Evolutionary conservation across 2,113 vertebrate genomes (phyloP).

Genomic region (Labeo catla): DNA sequence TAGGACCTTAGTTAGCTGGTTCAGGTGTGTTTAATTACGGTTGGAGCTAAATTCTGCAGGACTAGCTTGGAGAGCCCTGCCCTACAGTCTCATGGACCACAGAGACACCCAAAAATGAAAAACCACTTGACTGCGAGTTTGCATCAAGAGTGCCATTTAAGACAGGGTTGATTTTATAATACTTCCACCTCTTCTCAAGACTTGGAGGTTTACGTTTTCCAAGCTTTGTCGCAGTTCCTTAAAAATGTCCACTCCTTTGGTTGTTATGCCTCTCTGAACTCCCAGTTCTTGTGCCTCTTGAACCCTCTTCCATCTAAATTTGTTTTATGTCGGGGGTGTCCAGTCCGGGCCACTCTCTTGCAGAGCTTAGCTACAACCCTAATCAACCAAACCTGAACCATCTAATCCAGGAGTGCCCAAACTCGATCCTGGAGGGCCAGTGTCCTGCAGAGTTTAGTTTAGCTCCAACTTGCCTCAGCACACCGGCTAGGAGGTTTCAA

Average conservation of each 20-base stretch:
- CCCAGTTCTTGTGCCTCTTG: not conserved
- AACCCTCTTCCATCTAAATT: not conserved
- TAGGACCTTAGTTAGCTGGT: too few relatives aligned
- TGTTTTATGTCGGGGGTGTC: constrained; percentile 1
- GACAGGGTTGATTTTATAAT: not conserved
- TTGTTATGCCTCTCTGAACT: constrained; percentile 22
- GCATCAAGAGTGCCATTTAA: not conserved
- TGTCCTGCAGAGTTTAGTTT: too few relatives aligned
- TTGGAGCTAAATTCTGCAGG: too few relatives aligned
- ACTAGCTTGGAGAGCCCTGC: too few relatives aligned
- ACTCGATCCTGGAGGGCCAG: too few relatives aligned
- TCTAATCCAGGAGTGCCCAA: not conserved
- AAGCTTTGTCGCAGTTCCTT: not conserved
- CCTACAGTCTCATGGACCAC: not conserved
- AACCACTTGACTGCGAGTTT: not conserved
- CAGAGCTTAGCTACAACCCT: not conserved
- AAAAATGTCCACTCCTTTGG: constrained; percentile 41
- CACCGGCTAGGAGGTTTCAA: too few relatives aligned
- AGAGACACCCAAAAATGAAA: not conserved
- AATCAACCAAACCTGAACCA: not conserved
- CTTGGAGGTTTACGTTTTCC: not conserved
- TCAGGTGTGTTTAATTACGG: too few relatives aligned
- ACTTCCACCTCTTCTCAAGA: not conserved
- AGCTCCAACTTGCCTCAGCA: too few relatives aligned
- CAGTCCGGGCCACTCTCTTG: not conserved